Evolutionary conservation across 2,888 invertebrate species (phyloP).

Genomic region (Nemotelus pantherinus): DNA sequence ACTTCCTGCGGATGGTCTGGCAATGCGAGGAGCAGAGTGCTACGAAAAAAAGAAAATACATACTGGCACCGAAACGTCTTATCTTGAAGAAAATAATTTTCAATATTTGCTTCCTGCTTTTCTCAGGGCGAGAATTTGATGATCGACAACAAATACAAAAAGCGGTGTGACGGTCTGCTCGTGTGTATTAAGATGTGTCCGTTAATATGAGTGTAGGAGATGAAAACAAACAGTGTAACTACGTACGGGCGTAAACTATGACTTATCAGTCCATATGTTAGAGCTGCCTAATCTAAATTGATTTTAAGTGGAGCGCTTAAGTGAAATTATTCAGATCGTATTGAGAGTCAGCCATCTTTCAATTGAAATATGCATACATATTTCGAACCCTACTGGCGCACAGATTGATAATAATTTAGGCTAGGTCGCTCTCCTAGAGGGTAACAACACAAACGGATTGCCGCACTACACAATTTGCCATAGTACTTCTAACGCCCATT

Average conservation of each 20-base stretch:
- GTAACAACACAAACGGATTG: no score
- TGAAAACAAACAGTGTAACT: neutral
- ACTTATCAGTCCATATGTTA: conserved; percentile 13
- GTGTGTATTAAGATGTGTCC: neutral
- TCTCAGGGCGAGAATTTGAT: neutral
- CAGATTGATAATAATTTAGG: neutral
- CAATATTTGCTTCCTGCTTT: conserved; percentile 28
- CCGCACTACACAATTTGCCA: no score
- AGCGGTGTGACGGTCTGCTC: neutral
- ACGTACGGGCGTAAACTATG: conserved; percentile 5
- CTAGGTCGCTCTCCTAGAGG: no score
- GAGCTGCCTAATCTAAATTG: conserved; percentile 26
- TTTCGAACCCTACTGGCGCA: neutral
- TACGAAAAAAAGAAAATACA: neutral
- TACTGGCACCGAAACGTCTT: conserved; percentile 4
- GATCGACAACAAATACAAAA: neutral
- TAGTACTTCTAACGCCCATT: no score
- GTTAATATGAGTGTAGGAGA: neutral
- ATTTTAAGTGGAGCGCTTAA: conserved; percentile 31
- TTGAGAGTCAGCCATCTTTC: conserved; percentile 14
- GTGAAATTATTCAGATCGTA: conserved; percentile 25
- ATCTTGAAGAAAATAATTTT: conserved; percentile 23
- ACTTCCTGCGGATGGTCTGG: neutral
- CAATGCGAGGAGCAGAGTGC: neutral
- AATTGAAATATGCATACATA: conserved; percentile 17